Percentiles rank a stretch among this genome's conserved stretches.
Evolutionary conservation across 2,113 vertebrate genomes (phyloP).

Genomic region (Ptyas mucosa): DNA sequence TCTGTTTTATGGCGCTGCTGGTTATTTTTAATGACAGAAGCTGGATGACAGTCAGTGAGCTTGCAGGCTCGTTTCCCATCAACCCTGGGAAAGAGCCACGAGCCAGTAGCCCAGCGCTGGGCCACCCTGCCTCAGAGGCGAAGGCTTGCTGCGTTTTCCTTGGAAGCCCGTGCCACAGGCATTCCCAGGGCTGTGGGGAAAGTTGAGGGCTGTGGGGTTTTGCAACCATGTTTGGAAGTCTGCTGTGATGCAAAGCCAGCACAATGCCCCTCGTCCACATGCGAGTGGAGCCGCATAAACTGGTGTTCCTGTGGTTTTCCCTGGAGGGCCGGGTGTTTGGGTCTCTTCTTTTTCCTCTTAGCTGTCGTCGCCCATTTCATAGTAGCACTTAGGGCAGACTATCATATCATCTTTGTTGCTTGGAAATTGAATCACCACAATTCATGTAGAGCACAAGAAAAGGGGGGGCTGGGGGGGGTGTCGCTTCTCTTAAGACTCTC

Average conservation of each 20-base stretch:
- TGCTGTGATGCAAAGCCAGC: background rate
- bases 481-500: background rate
- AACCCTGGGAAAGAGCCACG: background rate
- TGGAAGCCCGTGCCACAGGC: accelerated
- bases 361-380: background rate
- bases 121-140: background rate
- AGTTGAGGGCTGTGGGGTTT: background rate
- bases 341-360: background rate
- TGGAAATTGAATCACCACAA: background rate
- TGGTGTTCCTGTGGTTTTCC: background rate
- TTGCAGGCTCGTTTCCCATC: background rate
- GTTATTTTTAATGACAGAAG: background rate
- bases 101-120: background rate
- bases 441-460: background rate
- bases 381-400: background rate
- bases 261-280: background rate
- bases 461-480: background rate
- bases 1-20: background rate
- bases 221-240: background rate
- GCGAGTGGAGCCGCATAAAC: background rate
- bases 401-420: background rate
- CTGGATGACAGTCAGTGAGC: background rate
- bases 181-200: background rate
- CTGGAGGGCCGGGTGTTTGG: background rate
- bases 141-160: background rate